A percentile compares a stretch with the other conserved stretches of the same genome.
These are phyloP conservation scores for Pollenia labialis DNA, from an alignment of 2,888 invertebrate species.

Conservation along the genomic window DNA sequence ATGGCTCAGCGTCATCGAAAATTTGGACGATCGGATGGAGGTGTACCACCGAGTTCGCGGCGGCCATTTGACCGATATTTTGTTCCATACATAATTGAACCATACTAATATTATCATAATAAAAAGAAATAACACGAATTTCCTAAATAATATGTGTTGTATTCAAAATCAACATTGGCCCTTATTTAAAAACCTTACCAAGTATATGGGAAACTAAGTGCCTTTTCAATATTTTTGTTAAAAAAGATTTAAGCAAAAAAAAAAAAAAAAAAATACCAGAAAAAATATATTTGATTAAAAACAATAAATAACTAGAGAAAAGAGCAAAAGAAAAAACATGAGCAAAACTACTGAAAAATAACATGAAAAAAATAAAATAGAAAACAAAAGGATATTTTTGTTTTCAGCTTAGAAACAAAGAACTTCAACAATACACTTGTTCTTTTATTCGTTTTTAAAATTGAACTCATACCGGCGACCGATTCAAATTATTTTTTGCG, in stretches of 20 bases:
- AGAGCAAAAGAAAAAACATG: constrained; percentile 5
- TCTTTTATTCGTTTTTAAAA: constrained; percentile 29
- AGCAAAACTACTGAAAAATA: constrained; percentile 9
- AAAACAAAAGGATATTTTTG: constrained; percentile 50
- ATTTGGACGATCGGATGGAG: no score
- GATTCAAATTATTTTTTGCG: constrained; percentile 12
- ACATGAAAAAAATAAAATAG: not conserved
- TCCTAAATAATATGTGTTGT: no score
- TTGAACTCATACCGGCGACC: not conserved
- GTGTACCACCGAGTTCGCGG: no score
- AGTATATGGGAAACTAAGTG: no score
- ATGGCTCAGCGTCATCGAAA: no score
- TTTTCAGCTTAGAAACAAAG: constrained; percentile 54
- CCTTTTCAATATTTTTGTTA: not conserved
- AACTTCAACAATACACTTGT: constrained; percentile 57
- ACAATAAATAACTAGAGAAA: constrained; percentile 63
- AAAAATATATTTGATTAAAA: constrained; percentile 64
- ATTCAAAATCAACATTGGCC: no score
- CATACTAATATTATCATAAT: no score
- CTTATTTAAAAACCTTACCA: no score
- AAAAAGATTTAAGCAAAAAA: not conserved
- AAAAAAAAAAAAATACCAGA: not conserved
- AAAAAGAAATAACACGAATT: no score
- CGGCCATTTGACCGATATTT: no score
- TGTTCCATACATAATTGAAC: no score